These are phyloP conservation scores for Ischnus inquisitorius DNA, from an alignment of 2,888 invertebrate species.

Conservation along the genomic window DNA sequence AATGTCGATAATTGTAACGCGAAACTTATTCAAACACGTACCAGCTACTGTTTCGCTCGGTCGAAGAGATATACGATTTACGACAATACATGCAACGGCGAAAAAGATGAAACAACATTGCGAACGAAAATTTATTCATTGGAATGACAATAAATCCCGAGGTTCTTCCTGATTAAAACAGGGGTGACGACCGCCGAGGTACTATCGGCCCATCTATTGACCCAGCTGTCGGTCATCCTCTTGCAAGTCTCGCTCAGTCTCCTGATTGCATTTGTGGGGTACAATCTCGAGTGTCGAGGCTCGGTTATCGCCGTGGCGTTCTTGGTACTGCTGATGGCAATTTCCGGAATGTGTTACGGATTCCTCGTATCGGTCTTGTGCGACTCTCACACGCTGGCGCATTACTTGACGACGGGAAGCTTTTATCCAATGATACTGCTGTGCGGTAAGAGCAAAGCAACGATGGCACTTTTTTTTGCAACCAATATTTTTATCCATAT, in stretches of 20 bases:
- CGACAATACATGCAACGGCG: background rate
- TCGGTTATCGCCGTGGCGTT: slow-evolving; percentile 88
- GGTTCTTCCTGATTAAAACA: slow-evolving; percentile 68
- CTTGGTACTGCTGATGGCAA: slow-evolving; percentile 90
- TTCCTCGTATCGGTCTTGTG: slow-evolving; percentile 94
- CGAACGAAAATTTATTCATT: slow-evolving; percentile 4
- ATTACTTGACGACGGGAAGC: slow-evolving; percentile 94
- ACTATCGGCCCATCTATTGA: slow-evolving; percentile 91
- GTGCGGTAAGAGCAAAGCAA: slow-evolving; percentile 89
- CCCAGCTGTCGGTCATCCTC: slow-evolving; percentile 91
- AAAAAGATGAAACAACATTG: background rate
- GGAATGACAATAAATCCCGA: slow-evolving; percentile 19
- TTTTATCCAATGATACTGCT: slow-evolving; percentile 96
- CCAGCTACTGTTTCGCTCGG: background rate
- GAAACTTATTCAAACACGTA: slow-evolving; percentile 10
- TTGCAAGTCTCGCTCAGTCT: slow-evolving; percentile 90
- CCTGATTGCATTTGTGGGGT: slow-evolving; percentile 88
- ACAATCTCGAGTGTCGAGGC: slow-evolving; percentile 88
- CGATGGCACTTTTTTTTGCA: too few species aligned
- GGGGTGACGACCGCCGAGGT: slow-evolving; percentile 93
- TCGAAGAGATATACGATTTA: background rate
- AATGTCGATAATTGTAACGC: slow-evolving; percentile 42
- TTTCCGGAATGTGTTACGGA: slow-evolving; percentile 95
- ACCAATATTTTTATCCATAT: too few species aligned
- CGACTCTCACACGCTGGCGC: slow-evolving; percentile 92